A percentile compares a stretch with the other conserved stretches of the same genome.
phyloP scores from a whole-genome alignment of 2,888 invertebrate species.

The Lithophane socia region DNA sequence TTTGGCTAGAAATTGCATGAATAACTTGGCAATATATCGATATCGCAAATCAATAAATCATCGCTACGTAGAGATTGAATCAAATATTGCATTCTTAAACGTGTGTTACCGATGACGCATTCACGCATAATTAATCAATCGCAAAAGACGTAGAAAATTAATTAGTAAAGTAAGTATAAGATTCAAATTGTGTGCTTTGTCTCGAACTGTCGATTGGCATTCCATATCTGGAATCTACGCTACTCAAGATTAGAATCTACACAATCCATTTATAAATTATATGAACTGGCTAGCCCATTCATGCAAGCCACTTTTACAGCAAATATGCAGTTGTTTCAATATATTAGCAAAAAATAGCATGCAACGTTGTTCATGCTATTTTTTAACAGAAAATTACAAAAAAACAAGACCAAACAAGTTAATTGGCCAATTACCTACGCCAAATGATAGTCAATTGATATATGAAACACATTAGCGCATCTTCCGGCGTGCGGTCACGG shows the following conservation, averaged over 20 bases:
- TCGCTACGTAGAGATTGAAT: slow-evolving; percentile 8
- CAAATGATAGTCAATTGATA: slow-evolving; percentile 10
- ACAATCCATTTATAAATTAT: not conserved
- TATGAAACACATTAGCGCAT: slow-evolving; percentile 3
- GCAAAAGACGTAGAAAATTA: not conserved
- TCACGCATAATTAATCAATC: not conserved
- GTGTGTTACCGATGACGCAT: not conserved
- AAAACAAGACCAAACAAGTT: not conserved
- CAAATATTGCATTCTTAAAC: slow-evolving; percentile 11
- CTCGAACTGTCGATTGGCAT: not conserved
- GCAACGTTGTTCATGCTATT: too few relatives aligned
- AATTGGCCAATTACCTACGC: slow-evolving; percentile 16
- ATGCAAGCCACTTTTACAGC: not conserved
- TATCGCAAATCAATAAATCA: slow-evolving; percentile 11
- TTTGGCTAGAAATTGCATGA: not conserved
- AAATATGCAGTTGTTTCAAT: not conserved
- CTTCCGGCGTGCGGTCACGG: slow-evolving; percentile 34
- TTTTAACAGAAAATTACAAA: not conserved
- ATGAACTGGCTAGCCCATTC: not conserved
- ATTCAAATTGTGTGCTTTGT: not conserved
- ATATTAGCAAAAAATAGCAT: not conserved
- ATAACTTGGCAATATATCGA: slow-evolving; percentile 3
- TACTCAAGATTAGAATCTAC: not conserved
- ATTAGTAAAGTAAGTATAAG: not conserved
- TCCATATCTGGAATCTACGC: not conserved